Conservation (phyloP, 2,888 invertebrate species). For the Caenorhabditis sp. region DNA sequence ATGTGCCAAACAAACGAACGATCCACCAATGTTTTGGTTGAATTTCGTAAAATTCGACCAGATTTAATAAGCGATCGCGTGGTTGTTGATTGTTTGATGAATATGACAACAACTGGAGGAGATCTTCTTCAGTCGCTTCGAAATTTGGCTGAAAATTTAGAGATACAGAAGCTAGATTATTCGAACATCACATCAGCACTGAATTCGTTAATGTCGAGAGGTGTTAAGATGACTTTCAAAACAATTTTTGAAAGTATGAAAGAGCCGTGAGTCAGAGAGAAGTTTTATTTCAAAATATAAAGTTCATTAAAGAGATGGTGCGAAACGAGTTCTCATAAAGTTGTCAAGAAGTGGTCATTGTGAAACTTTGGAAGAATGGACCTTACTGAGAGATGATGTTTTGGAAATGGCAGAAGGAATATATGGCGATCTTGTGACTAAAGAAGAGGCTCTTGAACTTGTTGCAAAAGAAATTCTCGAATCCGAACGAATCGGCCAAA, state of each 20-base stretch:
- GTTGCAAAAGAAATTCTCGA: constrained; percentile 45
- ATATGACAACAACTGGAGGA: constrained; percentile 38
- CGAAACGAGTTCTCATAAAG: constrained; percentile 39
- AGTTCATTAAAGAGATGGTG: constrained; percentile 25
- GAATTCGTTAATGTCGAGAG: constrained; percentile 36
- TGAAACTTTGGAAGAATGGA: constrained; percentile 37
- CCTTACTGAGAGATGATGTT: constrained; percentile 39
- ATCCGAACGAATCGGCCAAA: constrained; percentile 29
- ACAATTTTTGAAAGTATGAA: constrained; percentile 45
- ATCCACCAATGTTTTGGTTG: constrained; percentile 19
- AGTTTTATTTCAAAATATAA: neutral
- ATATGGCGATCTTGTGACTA: constrained; percentile 41
- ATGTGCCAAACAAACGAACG: constrained; percentile 26
- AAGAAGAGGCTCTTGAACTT: constrained; percentile 48
- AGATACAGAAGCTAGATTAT: constrained; percentile 13
- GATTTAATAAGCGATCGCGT: constrained; percentile 27
- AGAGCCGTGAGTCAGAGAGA: constrained; percentile 29
- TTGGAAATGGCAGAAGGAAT: constrained; percentile 39
- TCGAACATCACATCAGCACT: constrained; percentile 38
- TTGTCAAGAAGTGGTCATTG: constrained; percentile 31
- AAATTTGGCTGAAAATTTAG: constrained; percentile 3
- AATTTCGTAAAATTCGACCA: constrained; percentile 10
- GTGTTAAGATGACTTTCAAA: constrained; percentile 47
- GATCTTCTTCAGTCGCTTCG: constrained; percentile 39
- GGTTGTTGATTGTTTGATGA: constrained; percentile 32